These are phyloP conservation scores for Porites australiensis DNA, from an alignment of 64 coral and sea anemone genomes.

Conservation along the genomic window DNA sequence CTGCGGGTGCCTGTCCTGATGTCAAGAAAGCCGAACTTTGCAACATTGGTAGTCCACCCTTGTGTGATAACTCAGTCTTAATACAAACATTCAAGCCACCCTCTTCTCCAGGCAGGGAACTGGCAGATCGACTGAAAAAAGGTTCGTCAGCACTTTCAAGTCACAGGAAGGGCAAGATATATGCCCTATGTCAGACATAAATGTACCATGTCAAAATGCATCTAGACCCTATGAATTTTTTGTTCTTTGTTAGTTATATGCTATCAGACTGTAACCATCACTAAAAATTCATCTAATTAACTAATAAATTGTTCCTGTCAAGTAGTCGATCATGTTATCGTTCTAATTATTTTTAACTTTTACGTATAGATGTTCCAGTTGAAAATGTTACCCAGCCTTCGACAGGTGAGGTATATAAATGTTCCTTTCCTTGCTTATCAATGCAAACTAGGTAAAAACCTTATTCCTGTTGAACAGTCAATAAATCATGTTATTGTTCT, in stretches of 20 bases:
- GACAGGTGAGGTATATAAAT: not conserved
- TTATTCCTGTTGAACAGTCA: too few species aligned
- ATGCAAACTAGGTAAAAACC: too few species aligned
- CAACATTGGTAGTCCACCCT: conserved; percentile 58
- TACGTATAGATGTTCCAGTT: not conserved
- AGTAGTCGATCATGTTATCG: too few species aligned
- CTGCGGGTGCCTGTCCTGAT: conserved; percentile 45
- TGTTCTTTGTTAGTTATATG: too few species aligned
- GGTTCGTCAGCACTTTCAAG: not conserved
- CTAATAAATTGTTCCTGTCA: not conserved
- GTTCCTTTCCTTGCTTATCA: not conserved
- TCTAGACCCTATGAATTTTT: too few species aligned
- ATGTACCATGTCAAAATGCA: not conserved
- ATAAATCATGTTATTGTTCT: too few species aligned
- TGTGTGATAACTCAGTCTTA: conserved; percentile 51
- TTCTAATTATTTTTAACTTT: too few species aligned
- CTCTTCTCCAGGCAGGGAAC: conserved; percentile 29
- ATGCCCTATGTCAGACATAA: too few species aligned
- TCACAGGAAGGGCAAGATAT: not conserved
- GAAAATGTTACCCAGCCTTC: not conserved
- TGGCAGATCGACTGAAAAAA: conserved; percentile 54
- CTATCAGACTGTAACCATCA: too few species aligned
- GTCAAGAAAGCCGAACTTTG: conserved; percentile 59
- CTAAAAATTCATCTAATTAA: too few species aligned
- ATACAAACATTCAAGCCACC: conserved; percentile 45